A percentile compares a stretch with the other conserved stretches of the same genome.
phyloP scores from a whole-genome alignment of 1,140 invertebrate species.

The Trachymyrmex septentrionalis region DNA sequence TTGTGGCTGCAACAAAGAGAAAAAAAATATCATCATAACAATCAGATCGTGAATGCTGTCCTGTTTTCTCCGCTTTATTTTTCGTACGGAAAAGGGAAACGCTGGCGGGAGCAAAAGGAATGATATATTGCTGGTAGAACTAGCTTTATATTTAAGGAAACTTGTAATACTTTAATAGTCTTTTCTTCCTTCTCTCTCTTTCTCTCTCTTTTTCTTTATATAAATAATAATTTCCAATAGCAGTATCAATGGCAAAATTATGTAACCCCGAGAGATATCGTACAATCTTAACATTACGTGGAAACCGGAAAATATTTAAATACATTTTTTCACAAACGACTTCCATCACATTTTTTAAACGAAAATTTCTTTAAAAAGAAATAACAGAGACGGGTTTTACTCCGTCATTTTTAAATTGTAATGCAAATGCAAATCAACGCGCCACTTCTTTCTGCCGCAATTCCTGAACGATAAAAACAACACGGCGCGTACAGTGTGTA shows the following conservation, averaged over 20 bases:
- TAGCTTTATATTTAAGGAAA: background rate
- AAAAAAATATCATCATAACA: background rate
- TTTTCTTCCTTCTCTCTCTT: background rate
- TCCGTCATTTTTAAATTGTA: background rate
- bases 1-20: constrained; percentile 90
- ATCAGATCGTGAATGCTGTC: background rate
- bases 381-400: background rate
- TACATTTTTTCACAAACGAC: background rate
- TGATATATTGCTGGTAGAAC: background rate
- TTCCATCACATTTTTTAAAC: constrained; percentile 1
- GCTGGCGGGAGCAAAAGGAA: background rate
- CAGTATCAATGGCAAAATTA: constrained; percentile 17
- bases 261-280: background rate
- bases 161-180: background rate
- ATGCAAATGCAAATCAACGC: background rate
- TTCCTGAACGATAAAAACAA: background rate
- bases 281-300: constrained; percentile 16
- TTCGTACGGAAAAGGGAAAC: background rate
- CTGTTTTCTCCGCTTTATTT: background rate
- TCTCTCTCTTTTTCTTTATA: constrained; percentile 11
- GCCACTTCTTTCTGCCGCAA: background rate
- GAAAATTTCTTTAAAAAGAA: background rate
- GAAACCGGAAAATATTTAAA: background rate
- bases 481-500: constrained; percentile 16
- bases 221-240: constrained; percentile 30